These are phyloP conservation scores for Boulengeromyrus knoepffleri DNA, from an alignment of 2,113 vertebrate genomes.

Conservation along the genomic window DNA sequence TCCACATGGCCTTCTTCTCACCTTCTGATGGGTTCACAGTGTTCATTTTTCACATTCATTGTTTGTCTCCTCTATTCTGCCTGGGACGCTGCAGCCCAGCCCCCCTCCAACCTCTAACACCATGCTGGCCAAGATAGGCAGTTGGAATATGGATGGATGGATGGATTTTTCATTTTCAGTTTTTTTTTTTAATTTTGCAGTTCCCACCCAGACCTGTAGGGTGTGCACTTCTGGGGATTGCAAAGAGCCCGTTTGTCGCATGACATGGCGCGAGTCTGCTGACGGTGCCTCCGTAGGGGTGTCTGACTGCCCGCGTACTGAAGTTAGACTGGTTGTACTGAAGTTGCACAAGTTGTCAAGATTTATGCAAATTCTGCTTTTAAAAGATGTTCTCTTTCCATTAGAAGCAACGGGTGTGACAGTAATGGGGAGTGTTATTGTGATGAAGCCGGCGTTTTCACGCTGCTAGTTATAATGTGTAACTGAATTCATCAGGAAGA, in stretches of 20 bases:
- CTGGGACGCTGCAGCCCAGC: background rate
- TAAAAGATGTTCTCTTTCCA: background rate
- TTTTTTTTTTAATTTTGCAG: constrained; percentile 6
- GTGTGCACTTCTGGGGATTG: background rate
- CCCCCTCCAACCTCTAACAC: background rate
- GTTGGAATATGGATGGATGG: background rate
- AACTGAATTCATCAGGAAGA: background rate
- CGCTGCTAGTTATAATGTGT: background rate
- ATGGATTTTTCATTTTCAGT: constrained; percentile 10
- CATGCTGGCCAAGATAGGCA: background rate
- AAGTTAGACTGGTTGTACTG: background rate
- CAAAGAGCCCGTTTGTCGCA: background rate
- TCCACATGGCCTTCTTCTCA: constrained; percentile 12
- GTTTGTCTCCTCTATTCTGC: constrained; percentile 12
- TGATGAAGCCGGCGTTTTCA: background rate
- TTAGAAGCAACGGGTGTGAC: constrained; percentile 1
- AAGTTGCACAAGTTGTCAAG: background rate
- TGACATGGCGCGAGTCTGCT: background rate
- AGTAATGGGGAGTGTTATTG: constrained; percentile 11
- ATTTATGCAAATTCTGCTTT: constrained; percentile 1
- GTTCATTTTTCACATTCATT: constrained; percentile 24
- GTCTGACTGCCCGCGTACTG: background rate
- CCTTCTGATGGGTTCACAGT: constrained; percentile 9
- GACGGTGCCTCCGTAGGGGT: background rate
- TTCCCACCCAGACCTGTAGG: background rate